Evolutionary conservation across 2,888 invertebrate species (phyloP).

Genomic region (Patella pellucida): DNA sequence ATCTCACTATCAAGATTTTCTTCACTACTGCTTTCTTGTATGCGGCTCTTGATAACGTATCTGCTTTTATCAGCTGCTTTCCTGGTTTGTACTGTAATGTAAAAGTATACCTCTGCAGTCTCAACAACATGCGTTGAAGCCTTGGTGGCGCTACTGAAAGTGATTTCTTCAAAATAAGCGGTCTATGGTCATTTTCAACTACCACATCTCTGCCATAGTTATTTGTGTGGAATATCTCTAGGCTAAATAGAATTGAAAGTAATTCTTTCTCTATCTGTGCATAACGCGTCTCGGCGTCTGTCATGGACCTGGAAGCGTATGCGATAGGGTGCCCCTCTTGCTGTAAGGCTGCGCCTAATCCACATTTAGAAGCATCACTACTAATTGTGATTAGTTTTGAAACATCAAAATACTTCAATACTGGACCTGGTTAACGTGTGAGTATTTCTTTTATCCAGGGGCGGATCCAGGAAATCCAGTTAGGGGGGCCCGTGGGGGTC

Average conservation of each 20-base stretch:
- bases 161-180: slow-evolving; percentile 37
- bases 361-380: slow-evolving; percentile 33
- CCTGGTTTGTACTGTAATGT: slow-evolving; percentile 33
- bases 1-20: slow-evolving; percentile 3
- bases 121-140: slow-evolving; percentile 46
- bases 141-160: slow-evolving; percentile 34
- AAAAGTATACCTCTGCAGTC: slow-evolving; percentile 37
- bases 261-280: slow-evolving; percentile 49
- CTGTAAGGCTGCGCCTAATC: slow-evolving; percentile 39
- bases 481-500: too few species aligned
- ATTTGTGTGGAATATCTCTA: slow-evolving; percentile 40
- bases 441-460: slow-evolving; percentile 29
- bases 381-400: slow-evolving; percentile 20
- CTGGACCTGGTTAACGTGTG: slow-evolving; percentile 18
- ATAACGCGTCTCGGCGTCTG: slow-evolving; percentile 35
- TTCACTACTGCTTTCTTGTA: neutral
- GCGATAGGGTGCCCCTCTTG: slow-evolving; percentile 40
- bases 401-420: slow-evolving; percentile 30
- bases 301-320: slow-evolving; percentile 36
- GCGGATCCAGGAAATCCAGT: too few species aligned
- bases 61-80: slow-evolving; percentile 27
- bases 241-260: slow-evolving; percentile 36
- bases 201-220: slow-evolving; percentile 32
- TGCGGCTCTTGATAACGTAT: slow-evolving; percentile 35
- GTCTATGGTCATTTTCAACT: slow-evolving; percentile 43